A percentile compares a stretch with the other conserved stretches of the same genome.
Evolutionary conservation across 2,113 vertebrate species (phyloP).

Genomic region (Uropsilus gracilis): DNA sequence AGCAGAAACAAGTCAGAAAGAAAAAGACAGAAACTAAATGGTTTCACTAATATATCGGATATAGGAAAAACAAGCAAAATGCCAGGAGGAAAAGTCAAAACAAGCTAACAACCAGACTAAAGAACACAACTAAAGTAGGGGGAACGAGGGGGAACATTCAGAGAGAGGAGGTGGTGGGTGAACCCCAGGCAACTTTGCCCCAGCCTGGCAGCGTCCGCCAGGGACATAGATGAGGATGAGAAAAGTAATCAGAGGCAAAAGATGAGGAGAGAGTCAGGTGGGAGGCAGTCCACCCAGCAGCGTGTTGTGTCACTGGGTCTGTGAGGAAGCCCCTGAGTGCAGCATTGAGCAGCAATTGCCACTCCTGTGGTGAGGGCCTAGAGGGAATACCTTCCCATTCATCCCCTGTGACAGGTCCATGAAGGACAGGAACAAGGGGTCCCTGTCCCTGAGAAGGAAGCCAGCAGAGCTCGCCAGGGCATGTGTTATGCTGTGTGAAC

Average conservation of each 20-base stretch:
- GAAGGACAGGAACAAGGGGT: not conserved
- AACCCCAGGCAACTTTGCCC: too few species aligned
- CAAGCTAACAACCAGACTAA: too few species aligned
- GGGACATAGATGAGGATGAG: not conserved
- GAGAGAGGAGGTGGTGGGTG: too few species aligned
- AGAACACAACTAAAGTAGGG: too few species aligned
- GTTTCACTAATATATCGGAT: too few species aligned
- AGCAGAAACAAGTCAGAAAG: too few species aligned
- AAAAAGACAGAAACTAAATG: too few species aligned
- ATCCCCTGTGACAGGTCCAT: not conserved
- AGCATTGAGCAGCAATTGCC: not conserved
- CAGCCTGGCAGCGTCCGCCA: not conserved
- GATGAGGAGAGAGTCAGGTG: not conserved
- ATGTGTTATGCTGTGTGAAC: too few species aligned
- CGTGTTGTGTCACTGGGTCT: not conserved
- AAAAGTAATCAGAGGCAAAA: not conserved
- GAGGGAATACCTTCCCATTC: not conserved
- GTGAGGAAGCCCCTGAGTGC: not conserved
- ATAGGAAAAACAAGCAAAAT: too few species aligned
- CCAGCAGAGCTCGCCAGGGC: not conserved
- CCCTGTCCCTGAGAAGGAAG: not conserved
- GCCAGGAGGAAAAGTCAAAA: too few species aligned
- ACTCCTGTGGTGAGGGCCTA: not conserved
- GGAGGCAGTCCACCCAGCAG: not conserved
- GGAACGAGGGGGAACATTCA: too few species aligned